Percentiles rank a stretch among this genome's conserved stretches.
These are phyloP conservation scores for Drosophila ogumai DNA, from an alignment of 1,140 invertebrate species.

Conservation along the genomic window DNA sequence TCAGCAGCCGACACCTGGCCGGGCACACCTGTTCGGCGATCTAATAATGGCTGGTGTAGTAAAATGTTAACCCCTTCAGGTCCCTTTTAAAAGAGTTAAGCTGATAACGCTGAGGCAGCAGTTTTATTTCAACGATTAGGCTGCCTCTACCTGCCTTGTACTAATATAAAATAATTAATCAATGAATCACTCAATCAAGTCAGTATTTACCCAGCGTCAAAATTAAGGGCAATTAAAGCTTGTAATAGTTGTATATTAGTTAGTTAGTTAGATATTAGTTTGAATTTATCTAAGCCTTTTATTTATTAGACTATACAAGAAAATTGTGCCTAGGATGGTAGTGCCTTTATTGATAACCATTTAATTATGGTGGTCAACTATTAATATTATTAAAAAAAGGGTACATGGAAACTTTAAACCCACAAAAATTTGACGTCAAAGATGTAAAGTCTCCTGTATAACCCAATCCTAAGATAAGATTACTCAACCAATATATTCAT, in stretches of 20 bases:
- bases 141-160: neutral
- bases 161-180: constrained; percentile 11
- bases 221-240: neutral
- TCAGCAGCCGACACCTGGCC: constrained; percentile 65
- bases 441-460: neutral
- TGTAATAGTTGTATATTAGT: too few species aligned
- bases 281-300: too few species aligned
- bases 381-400: neutral
- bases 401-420: too few species aligned
- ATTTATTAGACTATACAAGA: too few species aligned
- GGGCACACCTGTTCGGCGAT: constrained; percentile 61
- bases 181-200: constrained; percentile 15
- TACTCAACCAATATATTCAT: neutral
- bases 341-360: too few species aligned
- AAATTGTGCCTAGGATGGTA: too few species aligned
- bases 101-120: constrained; percentile 31
- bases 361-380: neutral
- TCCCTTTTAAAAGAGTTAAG: constrained; percentile 7
- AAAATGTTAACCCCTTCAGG: constrained; percentile 58
- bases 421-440: neutral
- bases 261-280: too few species aligned
- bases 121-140: neutral
- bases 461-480: neutral
- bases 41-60: constrained; percentile 51
- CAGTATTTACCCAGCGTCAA: neutral